Evolutionary conservation across 92 coral and sea anemone species (phyloP).

Genomic region (Parazoanthus atlanticus): DNA sequence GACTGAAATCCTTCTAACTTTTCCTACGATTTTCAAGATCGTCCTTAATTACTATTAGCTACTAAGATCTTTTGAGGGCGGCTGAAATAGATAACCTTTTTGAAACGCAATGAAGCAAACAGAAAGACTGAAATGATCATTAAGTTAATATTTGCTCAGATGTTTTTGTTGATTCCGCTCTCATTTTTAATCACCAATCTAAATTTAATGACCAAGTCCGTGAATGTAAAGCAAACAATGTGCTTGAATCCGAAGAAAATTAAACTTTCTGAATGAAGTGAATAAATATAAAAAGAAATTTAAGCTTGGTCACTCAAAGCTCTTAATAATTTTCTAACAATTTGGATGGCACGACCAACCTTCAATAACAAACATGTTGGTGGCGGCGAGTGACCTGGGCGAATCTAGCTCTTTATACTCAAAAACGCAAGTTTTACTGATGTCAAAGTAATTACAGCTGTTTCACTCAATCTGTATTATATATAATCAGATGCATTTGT

Average conservation of each 20-base stretch:
- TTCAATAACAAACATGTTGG: not conserved
- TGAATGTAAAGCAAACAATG: not conserved
- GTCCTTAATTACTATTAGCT: no score
- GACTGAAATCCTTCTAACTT: not conserved
- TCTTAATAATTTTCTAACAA: not conserved
- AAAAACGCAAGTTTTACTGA: not conserved
- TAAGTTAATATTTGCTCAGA: not conserved
- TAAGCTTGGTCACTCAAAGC: not conserved
- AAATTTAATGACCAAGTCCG: not conserved
- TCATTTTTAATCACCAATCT: not conserved
- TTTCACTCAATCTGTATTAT: not conserved
- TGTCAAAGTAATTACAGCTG: not conserved
- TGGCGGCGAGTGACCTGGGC: not conserved
- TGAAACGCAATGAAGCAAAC: no score
- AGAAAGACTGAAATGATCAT: not conserved
- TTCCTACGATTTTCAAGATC: not conserved
- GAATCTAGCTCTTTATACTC: not conserved
- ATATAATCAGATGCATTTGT: not conserved
- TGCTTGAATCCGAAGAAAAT: not conserved
- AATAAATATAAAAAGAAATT: no score
- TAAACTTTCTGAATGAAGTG: not conserved
- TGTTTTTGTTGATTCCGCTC: no score
- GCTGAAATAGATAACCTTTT: not conserved
- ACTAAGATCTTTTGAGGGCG: not conserved
- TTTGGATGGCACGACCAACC: not conserved